These are phyloP conservation scores for Sarcophaga peregrina DNA, from an alignment of 1,140 invertebrate species.

Conservation along the genomic window DNA sequence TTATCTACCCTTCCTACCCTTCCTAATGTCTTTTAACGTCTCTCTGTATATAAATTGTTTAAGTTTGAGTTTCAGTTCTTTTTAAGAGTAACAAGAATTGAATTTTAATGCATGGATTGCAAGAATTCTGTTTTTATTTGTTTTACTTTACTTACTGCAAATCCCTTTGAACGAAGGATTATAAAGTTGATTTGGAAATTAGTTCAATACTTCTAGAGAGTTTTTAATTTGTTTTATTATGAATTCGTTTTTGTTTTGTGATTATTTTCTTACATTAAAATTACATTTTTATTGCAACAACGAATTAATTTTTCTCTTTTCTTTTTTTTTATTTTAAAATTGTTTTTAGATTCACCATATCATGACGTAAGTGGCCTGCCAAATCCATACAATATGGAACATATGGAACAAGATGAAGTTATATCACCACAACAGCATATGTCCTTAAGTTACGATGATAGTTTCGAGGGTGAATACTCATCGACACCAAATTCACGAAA, in stretches of 20 bases:
- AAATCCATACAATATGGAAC: slow-evolving; percentile 83
- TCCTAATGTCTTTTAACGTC: no score
- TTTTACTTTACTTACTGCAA: no score
- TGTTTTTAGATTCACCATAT: slow-evolving; percentile 86
- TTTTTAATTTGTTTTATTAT: not conserved
- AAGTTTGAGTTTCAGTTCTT: not conserved
- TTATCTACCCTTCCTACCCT: no score
- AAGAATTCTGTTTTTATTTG: no score
- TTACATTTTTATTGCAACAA: not conserved
- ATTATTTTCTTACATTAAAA: not conserved
- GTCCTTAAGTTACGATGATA: slow-evolving; percentile 90
- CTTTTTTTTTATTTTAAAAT: slow-evolving; percentile 40
- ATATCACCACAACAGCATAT: slow-evolving; percentile 85
- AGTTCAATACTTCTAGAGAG: no score
- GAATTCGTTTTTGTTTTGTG: not conserved
- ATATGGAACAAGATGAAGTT: slow-evolving; percentile 74
- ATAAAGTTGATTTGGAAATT: no score
- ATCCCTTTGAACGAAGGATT: no score
- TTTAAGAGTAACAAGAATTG: no score
- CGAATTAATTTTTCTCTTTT: not conserved
- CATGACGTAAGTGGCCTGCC: slow-evolving; percentile 91
- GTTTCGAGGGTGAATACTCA: slow-evolving; percentile 90
- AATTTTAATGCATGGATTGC: no score
- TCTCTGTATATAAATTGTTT: no score
- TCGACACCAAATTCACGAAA: slow-evolving; percentile 92